Conservation (phyloP, 2,113 vertebrate species). For the Pelecanoides urinatrix region DNA sequence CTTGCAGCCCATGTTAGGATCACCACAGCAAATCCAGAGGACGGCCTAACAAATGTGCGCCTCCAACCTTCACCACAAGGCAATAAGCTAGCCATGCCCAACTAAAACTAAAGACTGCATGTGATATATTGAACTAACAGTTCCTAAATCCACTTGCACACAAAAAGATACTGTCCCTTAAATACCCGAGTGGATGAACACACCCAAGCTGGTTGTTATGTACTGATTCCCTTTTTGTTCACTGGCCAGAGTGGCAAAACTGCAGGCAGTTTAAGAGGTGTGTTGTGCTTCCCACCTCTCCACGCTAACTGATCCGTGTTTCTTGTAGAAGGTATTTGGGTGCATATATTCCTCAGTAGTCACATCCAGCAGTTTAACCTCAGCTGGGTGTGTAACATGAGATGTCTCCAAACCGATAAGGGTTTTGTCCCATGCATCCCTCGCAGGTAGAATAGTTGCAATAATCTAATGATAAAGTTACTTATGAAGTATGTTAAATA, state of each 20-base stretch:
- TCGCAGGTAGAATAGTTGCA: neutral
- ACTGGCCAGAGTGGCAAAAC: neutral
- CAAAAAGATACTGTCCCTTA: neutral
- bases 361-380: neutral
- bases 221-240: rapidly evolving
- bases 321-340: neutral
- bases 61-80: neutral
- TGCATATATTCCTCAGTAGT: neutral
- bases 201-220: neutral
- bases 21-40: neutral
- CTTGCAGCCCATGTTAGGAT: neutral
- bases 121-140: neutral
- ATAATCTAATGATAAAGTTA: neutral
- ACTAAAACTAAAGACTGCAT: neutral
- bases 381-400: neutral
- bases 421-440: neutral
- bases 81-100: neutral
- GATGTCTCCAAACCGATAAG: neutral
- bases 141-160: neutral
- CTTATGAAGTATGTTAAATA: neutral
- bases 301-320: neutral
- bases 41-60: rapidly evolving
- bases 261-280: neutral
- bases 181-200: neutral
- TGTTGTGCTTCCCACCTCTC: neutral